A percentile compares a stretch with the other conserved stretches of the same genome.
phyloP scores from a whole-genome alignment of 37 sponge, comb jelly and placozoan species.

The Oscarella lobularis region DNA sequence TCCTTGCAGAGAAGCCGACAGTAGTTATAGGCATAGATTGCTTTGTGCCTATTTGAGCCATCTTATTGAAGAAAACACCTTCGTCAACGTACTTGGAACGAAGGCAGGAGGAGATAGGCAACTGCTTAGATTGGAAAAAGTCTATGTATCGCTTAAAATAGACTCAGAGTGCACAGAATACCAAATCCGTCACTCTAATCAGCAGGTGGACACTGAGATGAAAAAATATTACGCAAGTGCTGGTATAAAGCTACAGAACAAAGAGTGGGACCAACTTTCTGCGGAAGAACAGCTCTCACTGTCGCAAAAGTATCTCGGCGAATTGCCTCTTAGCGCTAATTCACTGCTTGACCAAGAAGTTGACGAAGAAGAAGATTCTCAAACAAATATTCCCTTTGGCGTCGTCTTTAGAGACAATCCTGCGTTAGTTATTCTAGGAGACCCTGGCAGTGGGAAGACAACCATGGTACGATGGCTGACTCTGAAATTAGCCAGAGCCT shows the following conservation, averaged over 20 bases:
- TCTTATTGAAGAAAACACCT: too few species aligned
- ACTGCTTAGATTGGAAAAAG: too few species aligned
- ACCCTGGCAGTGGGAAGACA: not conserved
- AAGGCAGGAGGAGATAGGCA: too few species aligned
- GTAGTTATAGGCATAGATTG: too few species aligned
- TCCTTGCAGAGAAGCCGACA: too few species aligned
- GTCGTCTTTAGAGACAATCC: not conserved
- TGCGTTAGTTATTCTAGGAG: not conserved
- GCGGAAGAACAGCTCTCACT: not conserved
- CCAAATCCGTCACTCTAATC: too few species aligned
- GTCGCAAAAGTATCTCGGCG: not conserved
- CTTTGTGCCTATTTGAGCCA: too few species aligned
- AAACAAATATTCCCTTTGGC: not conserved
- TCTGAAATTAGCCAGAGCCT: not conserved
- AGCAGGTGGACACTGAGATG: not conserved
- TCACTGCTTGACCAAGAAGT: not conserved
- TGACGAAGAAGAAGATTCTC: not conserved
- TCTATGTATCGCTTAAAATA: too few species aligned
- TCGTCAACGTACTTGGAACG: too few species aligned
- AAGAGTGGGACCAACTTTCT: not conserved
- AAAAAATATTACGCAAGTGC: too few species aligned
- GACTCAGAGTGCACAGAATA: too few species aligned
- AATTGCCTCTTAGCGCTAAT: not conserved
- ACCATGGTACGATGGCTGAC: conserved; percentile 3
- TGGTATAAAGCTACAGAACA: not conserved